A percentile compares a stretch with the other conserved stretches of the same genome.
phyloP scores from a whole-genome alignment of 2,797 vertebrate species.

The Pipistrellus pipistrellus region DNA sequence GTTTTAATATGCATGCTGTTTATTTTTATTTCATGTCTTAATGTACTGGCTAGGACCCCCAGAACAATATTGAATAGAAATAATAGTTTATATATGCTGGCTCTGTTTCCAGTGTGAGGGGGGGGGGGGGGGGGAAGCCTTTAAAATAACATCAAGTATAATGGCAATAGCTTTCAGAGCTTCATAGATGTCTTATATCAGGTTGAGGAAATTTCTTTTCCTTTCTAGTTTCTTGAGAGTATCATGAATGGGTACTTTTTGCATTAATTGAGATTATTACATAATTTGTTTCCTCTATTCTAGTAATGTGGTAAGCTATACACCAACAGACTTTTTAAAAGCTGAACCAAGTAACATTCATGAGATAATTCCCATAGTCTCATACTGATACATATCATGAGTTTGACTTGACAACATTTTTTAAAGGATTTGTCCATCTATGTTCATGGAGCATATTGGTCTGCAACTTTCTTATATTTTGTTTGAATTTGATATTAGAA shows the following conservation, averaged over 20 bases:
- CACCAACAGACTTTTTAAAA: neutral
- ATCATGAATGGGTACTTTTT: neutral
- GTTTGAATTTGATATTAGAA: neutral
- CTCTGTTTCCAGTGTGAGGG: neutral
- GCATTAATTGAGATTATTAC: neutral
- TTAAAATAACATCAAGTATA: neutral
- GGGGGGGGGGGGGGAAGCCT: neutral
- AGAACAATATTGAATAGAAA: neutral
- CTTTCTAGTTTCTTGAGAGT: neutral
- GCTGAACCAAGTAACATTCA: neutral
- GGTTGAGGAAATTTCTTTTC: neutral
- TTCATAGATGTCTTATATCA: neutral
- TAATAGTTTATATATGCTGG: neutral
- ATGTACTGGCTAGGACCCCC: neutral
- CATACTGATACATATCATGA: neutral
- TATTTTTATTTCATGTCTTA: neutral
- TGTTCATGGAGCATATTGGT: neutral
- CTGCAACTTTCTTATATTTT: slow-evolving; percentile 1
- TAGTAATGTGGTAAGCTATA: neutral
- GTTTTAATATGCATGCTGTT: neutral
- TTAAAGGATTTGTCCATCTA: neutral
- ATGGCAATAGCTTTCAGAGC: neutral
- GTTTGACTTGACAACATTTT: slow-evolving; percentile 16
- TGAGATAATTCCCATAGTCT: neutral
- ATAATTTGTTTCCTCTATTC: neutral